phyloP scores from a whole-genome alignment of 2,113 vertebrate species.

The Fulica atra region DNA sequence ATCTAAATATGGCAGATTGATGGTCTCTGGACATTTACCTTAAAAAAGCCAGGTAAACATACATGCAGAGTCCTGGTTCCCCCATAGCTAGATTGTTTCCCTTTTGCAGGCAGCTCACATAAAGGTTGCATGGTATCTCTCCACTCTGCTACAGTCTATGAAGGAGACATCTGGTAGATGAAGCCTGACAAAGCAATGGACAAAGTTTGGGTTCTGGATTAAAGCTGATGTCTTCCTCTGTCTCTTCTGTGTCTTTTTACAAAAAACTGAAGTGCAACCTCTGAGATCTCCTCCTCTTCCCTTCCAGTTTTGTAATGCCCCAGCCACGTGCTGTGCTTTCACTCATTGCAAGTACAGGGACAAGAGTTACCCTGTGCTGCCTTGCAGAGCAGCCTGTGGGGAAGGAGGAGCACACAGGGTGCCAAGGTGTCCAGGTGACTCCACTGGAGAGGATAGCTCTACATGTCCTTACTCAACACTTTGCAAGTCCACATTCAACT shows the following conservation, averaged over 20 bases:
- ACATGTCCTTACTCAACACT: neutral
- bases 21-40: neutral
- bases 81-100: neutral
- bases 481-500: neutral
- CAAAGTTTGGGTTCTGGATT: neutral
- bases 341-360: neutral
- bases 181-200: neutral
- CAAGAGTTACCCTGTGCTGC: neutral
- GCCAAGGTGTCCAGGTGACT: neutral
- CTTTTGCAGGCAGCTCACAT: neutral
- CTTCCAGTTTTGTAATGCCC: neutral
- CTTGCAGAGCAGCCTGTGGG: neutral
- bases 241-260: fast-evolving
- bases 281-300: neutral
- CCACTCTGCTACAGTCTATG: neutral
- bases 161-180: neutral
- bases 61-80: neutral
- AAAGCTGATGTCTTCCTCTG: neutral
- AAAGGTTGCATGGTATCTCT: neutral
- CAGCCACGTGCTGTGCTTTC: neutral
- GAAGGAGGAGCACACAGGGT: neutral
- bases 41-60: neutral
- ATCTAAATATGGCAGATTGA: neutral
- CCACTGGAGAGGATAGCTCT: neutral
- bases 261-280: neutral